phyloP scores from a whole-genome alignment of 1,140 invertebrate genomes.

The Rhagoletis pomonella region DNA sequence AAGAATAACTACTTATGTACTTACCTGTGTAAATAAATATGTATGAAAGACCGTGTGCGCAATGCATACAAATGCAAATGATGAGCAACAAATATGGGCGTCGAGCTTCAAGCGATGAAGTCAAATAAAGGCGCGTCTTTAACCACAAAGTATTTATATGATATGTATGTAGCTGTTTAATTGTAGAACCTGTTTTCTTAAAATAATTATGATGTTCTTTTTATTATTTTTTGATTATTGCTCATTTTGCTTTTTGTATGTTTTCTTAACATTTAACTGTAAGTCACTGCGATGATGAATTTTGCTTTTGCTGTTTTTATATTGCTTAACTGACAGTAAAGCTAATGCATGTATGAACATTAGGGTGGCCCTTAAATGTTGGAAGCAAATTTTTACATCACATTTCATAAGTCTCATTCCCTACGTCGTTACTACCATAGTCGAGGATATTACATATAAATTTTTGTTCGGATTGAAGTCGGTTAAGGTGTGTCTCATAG shows the following conservation, averaged over 20 bases:
- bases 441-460: too few species aligned
- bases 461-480: too few species aligned
- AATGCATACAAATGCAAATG: not conserved
- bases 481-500: too few species aligned
- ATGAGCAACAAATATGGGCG: not conserved
- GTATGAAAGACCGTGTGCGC: not conserved
- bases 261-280: conserved; percentile 20
- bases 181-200: not conserved
- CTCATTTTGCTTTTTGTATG: not conserved
- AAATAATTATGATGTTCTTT: not conserved
- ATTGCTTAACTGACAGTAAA: not conserved
- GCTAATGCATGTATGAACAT: too few species aligned
- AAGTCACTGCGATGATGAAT: not conserved
- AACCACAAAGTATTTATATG: not conserved
- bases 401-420: too few species aligned
- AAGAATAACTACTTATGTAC: not conserved
- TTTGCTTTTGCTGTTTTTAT: not conserved
- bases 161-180: not conserved
- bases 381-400: too few species aligned
- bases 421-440: too few species aligned
- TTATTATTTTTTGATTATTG: not conserved
- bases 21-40: not conserved
- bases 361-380: too few species aligned
- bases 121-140: not conserved
- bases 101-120: not conserved